phyloP scores from a whole-genome alignment of 2,888 invertebrate species.

The Acheta domesticus region DNA sequence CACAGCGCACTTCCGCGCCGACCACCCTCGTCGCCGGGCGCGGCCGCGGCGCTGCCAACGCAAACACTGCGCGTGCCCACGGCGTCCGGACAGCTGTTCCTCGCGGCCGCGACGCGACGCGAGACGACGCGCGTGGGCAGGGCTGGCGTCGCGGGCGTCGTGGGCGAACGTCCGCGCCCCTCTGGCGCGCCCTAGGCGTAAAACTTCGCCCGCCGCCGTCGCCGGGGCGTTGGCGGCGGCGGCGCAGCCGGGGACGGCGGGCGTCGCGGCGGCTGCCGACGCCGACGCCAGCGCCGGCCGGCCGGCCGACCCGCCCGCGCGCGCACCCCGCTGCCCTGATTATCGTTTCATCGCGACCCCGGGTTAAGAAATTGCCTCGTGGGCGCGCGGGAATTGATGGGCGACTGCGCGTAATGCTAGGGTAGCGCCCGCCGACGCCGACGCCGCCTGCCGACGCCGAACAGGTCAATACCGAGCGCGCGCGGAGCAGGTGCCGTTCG shows the following conservation, averaged over 20 bases:
- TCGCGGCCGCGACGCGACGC: too few species aligned
- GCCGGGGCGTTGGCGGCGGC: too few species aligned
- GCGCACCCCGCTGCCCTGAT: not conserved
- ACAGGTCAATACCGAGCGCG: not conserved
- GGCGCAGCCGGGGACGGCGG: too few species aligned
- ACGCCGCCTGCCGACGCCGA: not conserved
- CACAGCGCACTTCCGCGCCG: not conserved
- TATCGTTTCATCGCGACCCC: not conserved
- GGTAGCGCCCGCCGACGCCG: slow-evolving; percentile 8
- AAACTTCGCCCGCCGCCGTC: too few species aligned
- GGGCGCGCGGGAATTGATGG: not conserved
- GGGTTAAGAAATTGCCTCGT: slow-evolving; percentile 7
- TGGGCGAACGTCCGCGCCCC: too few species aligned
- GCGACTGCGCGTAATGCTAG: slow-evolving; percentile 10
- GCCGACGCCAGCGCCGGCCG: not conserved
- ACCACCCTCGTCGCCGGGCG: not conserved
- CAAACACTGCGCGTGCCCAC: not conserved
- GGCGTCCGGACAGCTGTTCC: not conserved
- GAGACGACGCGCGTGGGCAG: too few species aligned
- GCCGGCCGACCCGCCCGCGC: not conserved
- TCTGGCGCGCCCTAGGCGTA: too few species aligned
- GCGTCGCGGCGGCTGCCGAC: too few species aligned
- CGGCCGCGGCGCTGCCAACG: not conserved
- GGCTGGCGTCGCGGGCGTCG: too few species aligned
- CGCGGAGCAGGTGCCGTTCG: too few species aligned